Percentiles rank a stretch among this genome's conserved stretches.
Conservation (phyloP, 2,888 invertebrate species). For the Invenusta paracnida region DNA sequence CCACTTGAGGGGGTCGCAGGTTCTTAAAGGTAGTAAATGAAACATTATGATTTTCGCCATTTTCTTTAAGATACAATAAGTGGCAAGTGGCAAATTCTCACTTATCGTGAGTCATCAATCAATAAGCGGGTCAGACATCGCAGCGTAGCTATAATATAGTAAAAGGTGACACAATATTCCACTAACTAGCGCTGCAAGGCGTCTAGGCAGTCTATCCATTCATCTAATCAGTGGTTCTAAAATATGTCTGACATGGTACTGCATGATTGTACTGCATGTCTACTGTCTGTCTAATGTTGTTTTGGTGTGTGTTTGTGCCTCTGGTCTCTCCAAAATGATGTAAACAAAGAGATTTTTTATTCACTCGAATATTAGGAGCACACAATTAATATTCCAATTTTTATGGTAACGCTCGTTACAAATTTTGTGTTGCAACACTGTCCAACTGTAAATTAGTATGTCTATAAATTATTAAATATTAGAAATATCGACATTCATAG, state of each 20-base stretch:
- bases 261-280: not conserved
- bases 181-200: not conserved
- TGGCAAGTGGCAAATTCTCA: too few species aligned
- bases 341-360: not conserved
- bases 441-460: not conserved
- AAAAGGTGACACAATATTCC: not conserved
- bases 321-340: not conserved
- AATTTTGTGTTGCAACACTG: not conserved
- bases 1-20: slow-evolving; percentile 18
- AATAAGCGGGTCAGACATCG: too few species aligned
- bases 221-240: not conserved
- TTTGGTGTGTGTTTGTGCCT: not conserved
- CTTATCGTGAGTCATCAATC: too few species aligned
- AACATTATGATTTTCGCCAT: not conserved
- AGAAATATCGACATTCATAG: not conserved
- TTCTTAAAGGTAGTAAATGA: not conserved
- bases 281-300: not conserved
- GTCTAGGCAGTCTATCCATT: not conserved
- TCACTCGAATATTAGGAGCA: not conserved
- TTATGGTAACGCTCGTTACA: not conserved
- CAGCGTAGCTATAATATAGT: too few species aligned
- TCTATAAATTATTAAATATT: not conserved
- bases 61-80: not conserved
- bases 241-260: not conserved
- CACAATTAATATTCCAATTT: not conserved